phyloP scores from a whole-genome alignment of 2,797 vertebrate species.

The Anisognathus igniventris region DNA sequence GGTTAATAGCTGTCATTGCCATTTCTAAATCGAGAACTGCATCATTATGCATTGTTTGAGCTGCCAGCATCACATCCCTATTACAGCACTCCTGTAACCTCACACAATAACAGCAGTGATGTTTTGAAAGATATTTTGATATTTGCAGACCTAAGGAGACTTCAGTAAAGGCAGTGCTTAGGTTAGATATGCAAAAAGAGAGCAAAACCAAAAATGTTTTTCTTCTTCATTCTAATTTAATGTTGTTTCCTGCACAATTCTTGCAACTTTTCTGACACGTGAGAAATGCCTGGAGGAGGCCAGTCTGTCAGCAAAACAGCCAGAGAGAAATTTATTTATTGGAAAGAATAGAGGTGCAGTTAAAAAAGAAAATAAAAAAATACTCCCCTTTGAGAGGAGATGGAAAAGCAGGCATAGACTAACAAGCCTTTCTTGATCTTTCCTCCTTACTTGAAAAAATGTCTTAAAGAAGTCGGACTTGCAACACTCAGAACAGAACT shows the following conservation, averaged over 20 bases:
- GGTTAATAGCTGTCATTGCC: slow-evolving; percentile 38
- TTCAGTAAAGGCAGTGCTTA: slow-evolving; percentile 36
- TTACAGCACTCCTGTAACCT: background rate
- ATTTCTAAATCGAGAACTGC: background rate
- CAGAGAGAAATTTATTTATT: background rate
- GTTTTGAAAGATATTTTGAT: slow-evolving; percentile 35
- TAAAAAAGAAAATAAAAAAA: background rate
- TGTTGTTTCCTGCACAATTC: background rate
- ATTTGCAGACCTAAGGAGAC: slow-evolving; percentile 21
- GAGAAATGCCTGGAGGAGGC: background rate
- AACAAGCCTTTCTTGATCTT: background rate
- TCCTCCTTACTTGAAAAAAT: background rate
- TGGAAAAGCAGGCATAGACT: background rate
- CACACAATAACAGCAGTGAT: background rate
- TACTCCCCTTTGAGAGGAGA: background rate
- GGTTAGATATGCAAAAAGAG: background rate
- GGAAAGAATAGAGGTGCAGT: background rate
- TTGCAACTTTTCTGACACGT: background rate
- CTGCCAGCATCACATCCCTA: slow-evolving; percentile 16
- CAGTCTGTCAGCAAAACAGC: background rate
- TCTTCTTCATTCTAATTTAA: slow-evolving; percentile 12
- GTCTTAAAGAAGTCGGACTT: background rate
- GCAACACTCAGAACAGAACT: background rate
- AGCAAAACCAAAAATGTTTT: background rate
- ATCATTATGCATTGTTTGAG: slow-evolving; percentile 7